Evolutionary conservation across 1,140 invertebrate species (phyloP).

Genomic region (Sminthurides bifidus): DNA sequence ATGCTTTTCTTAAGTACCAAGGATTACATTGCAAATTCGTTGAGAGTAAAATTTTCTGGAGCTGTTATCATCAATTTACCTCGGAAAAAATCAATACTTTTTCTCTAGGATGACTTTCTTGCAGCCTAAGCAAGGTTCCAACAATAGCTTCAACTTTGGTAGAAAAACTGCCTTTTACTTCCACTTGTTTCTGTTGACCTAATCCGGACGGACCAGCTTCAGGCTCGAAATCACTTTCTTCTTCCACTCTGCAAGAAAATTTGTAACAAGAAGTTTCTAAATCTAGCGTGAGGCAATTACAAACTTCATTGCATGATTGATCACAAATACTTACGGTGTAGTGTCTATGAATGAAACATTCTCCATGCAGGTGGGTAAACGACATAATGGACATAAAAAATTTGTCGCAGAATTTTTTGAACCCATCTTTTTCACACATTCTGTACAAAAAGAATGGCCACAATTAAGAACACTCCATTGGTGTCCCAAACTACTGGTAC

Average conservation of each 20-base stretch:
- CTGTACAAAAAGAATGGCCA: conserved; percentile 55
- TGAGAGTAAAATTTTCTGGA: too few species aligned
- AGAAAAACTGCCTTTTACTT: conserved; percentile 47
- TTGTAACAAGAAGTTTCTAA: neutral
- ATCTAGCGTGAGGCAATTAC: too few species aligned
- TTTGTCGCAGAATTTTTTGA: conserved; percentile 7
- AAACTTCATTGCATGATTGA: neutral
- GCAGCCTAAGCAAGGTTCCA: conserved; percentile 46
- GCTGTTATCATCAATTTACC: too few species aligned
- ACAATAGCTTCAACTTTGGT: conserved; percentile 61
- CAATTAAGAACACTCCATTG: conserved; percentile 56
- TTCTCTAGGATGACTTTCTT: conserved; percentile 43
- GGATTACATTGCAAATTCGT: neutral
- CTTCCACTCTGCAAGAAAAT: neutral
- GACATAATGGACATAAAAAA: conserved; percentile 52
- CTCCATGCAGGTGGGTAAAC: conserved; percentile 41
- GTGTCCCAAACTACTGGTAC: conserved; percentile 44
- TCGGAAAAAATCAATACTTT: conserved; percentile 64
- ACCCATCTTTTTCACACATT: conserved; percentile 42
- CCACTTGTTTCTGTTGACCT: neutral
- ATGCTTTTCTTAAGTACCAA: conserved; percentile 3
- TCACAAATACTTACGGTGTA: conserved; percentile 23
- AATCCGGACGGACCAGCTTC: neutral
- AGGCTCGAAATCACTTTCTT: neutral
- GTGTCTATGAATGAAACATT: conserved; percentile 51